Base-by-base conservation (phyloP, 2,888 invertebrate genomes). In the Myathropa florea region DNA sequence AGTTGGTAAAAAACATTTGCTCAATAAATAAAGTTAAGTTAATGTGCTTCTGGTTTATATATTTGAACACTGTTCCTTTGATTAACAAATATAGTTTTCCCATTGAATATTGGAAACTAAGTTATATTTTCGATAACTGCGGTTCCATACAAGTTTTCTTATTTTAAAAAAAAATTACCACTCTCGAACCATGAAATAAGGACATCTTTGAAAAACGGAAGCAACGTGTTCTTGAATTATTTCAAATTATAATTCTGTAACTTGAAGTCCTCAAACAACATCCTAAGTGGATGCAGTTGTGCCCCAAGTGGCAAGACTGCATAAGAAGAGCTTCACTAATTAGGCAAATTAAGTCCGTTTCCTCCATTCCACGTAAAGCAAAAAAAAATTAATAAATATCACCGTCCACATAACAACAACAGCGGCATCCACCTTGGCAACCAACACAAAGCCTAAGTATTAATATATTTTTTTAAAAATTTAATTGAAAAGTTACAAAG, bases 401-500 rank as follows among this genome's bases (percentile, higher is more conserved):
- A 61, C 30, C 30, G 61, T 68, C 30, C 70, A 70, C 63, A 57
- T 21, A 30, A 30, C 30, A 64, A 57, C 63, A 24, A 3, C 55
- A 55, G 55, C 57, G 12, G 12, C 23, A 23, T 57, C 14, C 53
- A 23, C 53, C 36, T 57, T 70, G 63, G 24, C n/a, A 46, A 59
- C 33, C 36, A 33, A 46, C 12, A 53, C 24, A 39, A 79, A 53
- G 76, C 76, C 77, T 73, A 77, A 68, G 77, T 46, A 68, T 73
- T 68, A 21, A 65, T n/a, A 12, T 71, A 18, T 68, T 59, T 61
- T 72, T 72, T 77, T 72, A 57, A 72, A n/a, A 85, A 85, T 81
- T 82, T 77, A 85, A 85, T 85, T 85, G 72, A 85, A 85, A 85
- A 68, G 68, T 77, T 77, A 73, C 82, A 68, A 68, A 82, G 72